These are phyloP conservation scores for Apamea crenata DNA, from an alignment of 2,888 invertebrate genomes.

Conservation along the genomic window DNA sequence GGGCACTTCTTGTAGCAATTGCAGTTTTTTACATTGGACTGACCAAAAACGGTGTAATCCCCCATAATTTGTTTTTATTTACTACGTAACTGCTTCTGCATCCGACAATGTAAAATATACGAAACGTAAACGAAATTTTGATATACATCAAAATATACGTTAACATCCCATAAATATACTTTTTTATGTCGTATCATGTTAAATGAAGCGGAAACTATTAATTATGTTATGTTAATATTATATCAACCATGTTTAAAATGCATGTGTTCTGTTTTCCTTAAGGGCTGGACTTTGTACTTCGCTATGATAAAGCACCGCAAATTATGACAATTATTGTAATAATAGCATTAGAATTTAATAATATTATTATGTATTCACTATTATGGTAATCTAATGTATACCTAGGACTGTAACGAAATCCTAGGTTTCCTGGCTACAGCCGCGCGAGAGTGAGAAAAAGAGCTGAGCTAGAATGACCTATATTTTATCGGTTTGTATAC, in stretches of 20 bases:
- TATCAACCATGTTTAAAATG: conserved; percentile 17
- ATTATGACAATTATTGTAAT: conserved; percentile 23
- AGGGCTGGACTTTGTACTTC: conserved; percentile 31
- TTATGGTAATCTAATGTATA: background rate
- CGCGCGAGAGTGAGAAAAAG: too few relatives aligned
- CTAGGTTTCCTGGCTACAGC: background rate
- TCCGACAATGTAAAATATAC: background rate
- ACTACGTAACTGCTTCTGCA: background rate
- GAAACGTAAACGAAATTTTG: background rate
- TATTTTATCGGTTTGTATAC: background rate
- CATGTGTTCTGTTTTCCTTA: conserved; percentile 39
- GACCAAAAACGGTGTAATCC: background rate
- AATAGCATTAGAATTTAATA: conserved; percentile 18
- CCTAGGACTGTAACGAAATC: background rate
- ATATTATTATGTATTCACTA: background rate
- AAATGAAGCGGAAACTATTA: conserved; percentile 11
- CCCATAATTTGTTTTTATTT: background rate
- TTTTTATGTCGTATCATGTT: background rate
- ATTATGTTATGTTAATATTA: conserved; percentile 19
- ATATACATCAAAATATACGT: conserved; percentile 2
- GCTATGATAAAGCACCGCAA: conserved; percentile 9
- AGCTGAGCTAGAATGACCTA: background rate
- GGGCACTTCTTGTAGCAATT: too few relatives aligned
- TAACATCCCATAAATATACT: background rate
- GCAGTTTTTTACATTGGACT: background rate